Evolutionary conservation across 2,888 invertebrate genomes (phyloP), one percentile per base, ranked within the genome.

Genomic region (Phalera bucephala): DNA sequence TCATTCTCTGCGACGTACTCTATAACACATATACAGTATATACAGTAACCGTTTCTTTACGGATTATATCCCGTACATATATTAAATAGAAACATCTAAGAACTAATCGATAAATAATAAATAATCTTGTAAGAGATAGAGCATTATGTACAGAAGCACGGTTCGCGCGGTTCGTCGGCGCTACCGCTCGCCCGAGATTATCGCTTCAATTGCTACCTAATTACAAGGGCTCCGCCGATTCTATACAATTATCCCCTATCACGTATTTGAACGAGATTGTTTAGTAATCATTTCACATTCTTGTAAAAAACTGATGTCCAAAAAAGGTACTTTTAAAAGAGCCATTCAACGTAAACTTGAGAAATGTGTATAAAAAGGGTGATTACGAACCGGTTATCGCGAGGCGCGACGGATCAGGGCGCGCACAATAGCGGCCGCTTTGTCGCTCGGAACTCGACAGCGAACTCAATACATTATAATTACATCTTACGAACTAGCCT

Each of bases 71-170:
- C 58, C 58, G 64, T 62, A 55, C 58, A 63, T 59, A 62, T 54
- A 59, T n/a, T n/a, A n/a, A n/a, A n/a, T 45, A 44, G 43, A 53
- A 60, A 69, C 52, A 48, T 65, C 68, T 80, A 84, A 41, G 51
- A 72, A 75, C 72, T 82, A 81, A 77, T 69, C 44, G 72, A 79
- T 80, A 86, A 86, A 84, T 81, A 88, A 88, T 89, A 88, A 89
- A 87, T 89, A 86, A 75, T 81, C 77, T 80, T 63, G 64, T 75
- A 64, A 68, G 52, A 78, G 73, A 81, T 66, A 84, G 17, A 17
- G 88, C 86, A 72, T 59, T 87, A 87, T 89, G 41, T 89, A 89
- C 89, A 89, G 64, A 89, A 88, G 88, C 89, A 76, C 64, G 70
- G 70, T 66, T 29, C 19, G 79, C 83, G 61, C 64, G 57, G 59